phyloP scores from a whole-genome alignment of 2,113 vertebrate genomes.

The Arizona elegans region DNA sequence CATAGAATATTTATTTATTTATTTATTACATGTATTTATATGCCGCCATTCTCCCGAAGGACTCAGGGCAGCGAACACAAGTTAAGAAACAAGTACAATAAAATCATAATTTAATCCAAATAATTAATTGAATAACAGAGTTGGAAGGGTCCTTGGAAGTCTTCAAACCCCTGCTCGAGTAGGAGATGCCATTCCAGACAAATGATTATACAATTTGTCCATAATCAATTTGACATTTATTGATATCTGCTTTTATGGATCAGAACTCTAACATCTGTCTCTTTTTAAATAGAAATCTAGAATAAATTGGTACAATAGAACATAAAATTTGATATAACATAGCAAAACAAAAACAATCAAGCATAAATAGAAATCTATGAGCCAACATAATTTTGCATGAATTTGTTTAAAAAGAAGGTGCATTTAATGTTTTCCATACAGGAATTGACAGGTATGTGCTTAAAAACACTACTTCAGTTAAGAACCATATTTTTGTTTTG shows the following conservation, averaged over 20 bases:
- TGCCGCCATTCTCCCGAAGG: too few species aligned
- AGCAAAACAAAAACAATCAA: background rate
- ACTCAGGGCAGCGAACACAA: too few species aligned
- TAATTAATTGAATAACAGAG: background rate
- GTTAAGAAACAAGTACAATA: too few species aligned
- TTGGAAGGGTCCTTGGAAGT: background rate
- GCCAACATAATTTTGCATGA: background rate
- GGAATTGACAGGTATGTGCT: background rate
- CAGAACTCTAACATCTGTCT: background rate
- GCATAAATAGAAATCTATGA: background rate
- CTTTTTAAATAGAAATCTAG: background rate
- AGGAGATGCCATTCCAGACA: background rate
- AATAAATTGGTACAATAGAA: background rate
- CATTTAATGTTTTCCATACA: background rate
- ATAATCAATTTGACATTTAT: background rate
- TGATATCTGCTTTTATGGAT: background rate
- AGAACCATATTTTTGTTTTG: background rate
- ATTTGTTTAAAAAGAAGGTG: background rate
- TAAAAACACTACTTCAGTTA: background rate
- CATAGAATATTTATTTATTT: background rate
- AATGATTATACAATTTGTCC: background rate
- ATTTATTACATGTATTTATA: too few species aligned
- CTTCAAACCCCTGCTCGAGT: background rate
- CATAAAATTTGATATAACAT: background rate
- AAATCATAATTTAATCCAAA: too few species aligned